Evolutionary conservation across 1,140 invertebrate genomes (phyloP), one percentile per base, ranked within the genome.

Genomic region (Drosophila dunni): DNA sequence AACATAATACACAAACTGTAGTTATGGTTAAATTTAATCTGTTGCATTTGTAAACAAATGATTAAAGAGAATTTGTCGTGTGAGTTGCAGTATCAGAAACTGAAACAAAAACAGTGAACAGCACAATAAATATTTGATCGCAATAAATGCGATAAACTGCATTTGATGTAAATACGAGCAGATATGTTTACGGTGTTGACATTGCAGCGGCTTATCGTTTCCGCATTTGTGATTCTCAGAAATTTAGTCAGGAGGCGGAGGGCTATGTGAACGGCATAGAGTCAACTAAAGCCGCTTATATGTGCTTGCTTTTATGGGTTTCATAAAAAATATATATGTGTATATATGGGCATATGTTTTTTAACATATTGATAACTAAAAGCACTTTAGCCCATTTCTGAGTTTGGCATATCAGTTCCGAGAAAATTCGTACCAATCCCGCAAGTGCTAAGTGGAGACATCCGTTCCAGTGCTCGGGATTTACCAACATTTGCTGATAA

Each of bases 391-490:
- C 33, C 51, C 38, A 38, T n/a, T 38, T 17, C 17, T 17, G 33
- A 17, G n/a, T 0, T 7, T 40, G 17, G 13, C 36, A 36, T 15
- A n/a, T 10, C 42, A 51, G 20, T 73, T 73, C 70, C 20, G 33
- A 44, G 70, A 68, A 71, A 20, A 29, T 51, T 40, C 13, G 15
- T 34, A n/a, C 34, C 36, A 50, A 62, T 20, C 10, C 42, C 38
- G 54, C 54, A 69, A 10, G 11, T 60, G 5, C 24, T 29, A 53
- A 62, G 63, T 61, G 70, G 70, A 68, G 56, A 68, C 56, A 61
- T 68, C 56, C 70, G 64, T 61, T 73, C 64, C 64, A 68, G 56
- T 33, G 33, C 5, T 10, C 15, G 13, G 62, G n/a, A 51, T 67
- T 64, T 44, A 20, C 34, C 9, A 51, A 42, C 24, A 6, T 36